phyloP scores from a whole-genome alignment of 2,888 invertebrate genomes.

The Syrphus vitripennis region DNA sequence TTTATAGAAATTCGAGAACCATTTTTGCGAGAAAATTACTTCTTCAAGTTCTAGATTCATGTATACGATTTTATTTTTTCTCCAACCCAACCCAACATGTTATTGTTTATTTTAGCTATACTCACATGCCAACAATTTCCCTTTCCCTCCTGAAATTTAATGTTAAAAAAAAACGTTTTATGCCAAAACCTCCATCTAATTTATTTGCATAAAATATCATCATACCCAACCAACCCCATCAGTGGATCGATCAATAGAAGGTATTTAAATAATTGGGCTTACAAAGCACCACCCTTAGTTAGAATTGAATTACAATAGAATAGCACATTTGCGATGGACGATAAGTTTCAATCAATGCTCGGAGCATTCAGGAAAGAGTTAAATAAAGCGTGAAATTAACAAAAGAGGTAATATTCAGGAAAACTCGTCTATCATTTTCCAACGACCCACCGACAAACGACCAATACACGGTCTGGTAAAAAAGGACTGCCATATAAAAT shows the following conservation, averaged over 20 bases:
- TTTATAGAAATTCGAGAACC: too few species aligned
- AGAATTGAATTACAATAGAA: slow-evolving; percentile 6
- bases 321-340: slow-evolving; percentile 29
- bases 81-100: not conserved
- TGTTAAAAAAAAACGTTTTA: not conserved
- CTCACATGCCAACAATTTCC: not conserved
- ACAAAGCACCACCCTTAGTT: not conserved
- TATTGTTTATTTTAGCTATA: not conserved
- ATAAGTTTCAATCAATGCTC: slow-evolving; percentile 47
- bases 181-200: not conserved
- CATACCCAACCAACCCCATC: not conserved
- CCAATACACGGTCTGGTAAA: not conserved
- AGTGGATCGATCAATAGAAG: not conserved
- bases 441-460: not conserved
- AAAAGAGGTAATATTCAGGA: not conserved
- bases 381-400: slow-evolving; percentile 60
- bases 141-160: not conserved
- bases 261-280: not conserved
- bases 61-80: not conserved
- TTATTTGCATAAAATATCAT: not conserved
- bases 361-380: slow-evolving; percentile 8
- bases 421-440: not conserved
- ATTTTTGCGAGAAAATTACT: not conserved
- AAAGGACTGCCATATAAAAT: slow-evolving; percentile 19
- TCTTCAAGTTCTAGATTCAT: not conserved